These are phyloP conservation scores for Antennarius striatus DNA, from an alignment of 2,113 vertebrate genomes.

Conservation along the genomic window DNA sequence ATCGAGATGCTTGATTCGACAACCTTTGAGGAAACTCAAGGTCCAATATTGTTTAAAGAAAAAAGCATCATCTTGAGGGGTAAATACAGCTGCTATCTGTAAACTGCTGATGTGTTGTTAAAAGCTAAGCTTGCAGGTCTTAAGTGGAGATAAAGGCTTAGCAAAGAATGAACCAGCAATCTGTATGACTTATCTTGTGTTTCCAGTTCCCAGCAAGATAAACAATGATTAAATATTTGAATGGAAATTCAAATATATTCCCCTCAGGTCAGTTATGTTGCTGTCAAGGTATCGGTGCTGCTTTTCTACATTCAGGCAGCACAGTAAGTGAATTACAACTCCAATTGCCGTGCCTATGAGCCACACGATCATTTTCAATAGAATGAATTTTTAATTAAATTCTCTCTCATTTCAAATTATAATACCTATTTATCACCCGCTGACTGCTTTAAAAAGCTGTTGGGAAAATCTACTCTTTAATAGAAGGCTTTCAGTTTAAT, in stretches of 20 bases:
- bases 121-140: no score
- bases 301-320: conserved; percentile 22
- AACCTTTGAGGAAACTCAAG: no score
- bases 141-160: background rate
- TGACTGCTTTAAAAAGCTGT: conserved; percentile 25
- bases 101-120: no score
- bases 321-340: conserved; percentile 8
- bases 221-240: conserved; percentile 33
- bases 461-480: conserved; percentile 5
- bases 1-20: no score
- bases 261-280: conserved; percentile 33
- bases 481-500: conserved; percentile 14
- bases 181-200: conserved; percentile 18
- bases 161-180: background rate
- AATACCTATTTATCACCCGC: background rate
- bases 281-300: conserved; percentile 15
- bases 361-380: conserved; percentile 2
- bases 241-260: conserved; percentile 41
- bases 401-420: conserved; percentile 1
- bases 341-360: background rate
- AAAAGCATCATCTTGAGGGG: no score
- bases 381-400: background rate
- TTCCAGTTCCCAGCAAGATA: conserved; percentile 31
- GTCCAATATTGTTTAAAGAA: no score
- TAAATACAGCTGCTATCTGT: no score